phyloP scores from a whole-genome alignment of 2,797 vertebrate genomes.

The Pyrocephalus nanus region DNA sequence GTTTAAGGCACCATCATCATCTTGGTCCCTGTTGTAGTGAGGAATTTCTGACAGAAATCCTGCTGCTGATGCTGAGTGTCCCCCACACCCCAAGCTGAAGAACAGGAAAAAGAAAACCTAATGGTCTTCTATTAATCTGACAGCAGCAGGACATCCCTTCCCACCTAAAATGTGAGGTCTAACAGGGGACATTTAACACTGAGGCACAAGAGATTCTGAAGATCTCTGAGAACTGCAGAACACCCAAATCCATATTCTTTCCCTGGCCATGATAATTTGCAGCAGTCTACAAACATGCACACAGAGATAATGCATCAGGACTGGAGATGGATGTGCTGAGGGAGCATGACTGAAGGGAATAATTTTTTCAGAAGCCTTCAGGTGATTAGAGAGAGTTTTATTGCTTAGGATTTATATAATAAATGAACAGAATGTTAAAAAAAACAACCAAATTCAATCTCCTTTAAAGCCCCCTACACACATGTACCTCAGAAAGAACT shows the following conservation, averaged over 20 bases:
- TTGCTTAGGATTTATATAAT: neutral
- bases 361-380: neutral
- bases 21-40: neutral
- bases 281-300: fast-evolving
- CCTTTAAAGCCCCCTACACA: neutral
- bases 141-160: neutral
- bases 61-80: neutral
- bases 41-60: neutral
- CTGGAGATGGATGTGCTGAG: neutral
- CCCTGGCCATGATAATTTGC: neutral
- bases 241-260: neutral
- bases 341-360: neutral
- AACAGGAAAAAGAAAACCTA: neutral
- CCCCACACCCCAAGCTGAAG: neutral
- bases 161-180: neutral
- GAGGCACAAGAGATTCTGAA: neutral
- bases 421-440: neutral
- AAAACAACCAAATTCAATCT: neutral
- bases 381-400: neutral
- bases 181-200: neutral
- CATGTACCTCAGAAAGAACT: neutral
- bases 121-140: neutral
- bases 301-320: neutral
- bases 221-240: neutral
- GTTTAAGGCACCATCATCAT: neutral